Evolutionary conservation across 2,113 vertebrate genomes (phyloP), one percentile per base, ranked within the genome.

Genomic region (Gambusia holbrooki): DNA sequence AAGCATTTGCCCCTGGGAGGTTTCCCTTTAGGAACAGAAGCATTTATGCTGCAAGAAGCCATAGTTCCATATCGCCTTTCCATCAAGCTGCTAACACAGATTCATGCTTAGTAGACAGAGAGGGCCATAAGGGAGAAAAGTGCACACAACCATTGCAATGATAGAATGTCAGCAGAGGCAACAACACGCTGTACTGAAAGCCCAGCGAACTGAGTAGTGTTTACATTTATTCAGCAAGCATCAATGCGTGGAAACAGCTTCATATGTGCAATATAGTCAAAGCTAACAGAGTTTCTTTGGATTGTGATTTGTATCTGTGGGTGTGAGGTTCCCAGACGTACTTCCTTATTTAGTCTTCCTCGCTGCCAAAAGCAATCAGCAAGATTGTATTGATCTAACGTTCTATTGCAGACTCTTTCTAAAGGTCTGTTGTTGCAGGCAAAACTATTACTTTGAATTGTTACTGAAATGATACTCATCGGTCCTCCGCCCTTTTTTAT

Each of bases 141-240:
- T 60, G 63, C 69, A 69, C 45, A 69, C 32, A 35, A 62, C 71
- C 79, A 22, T 70, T 5, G 70, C 66, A 76, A 58, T 6, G 12
- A 64, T 54, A 88, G 74, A 74, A 73, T 69, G 71, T 88, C 85
- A 83, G 61, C 30, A 54, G 71, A 85, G 33, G 45, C 74, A 54
- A 72, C 69, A 28, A 30, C 76, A 51, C 3, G 42, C 73, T 74
- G 54, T 2, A 62, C 65, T 42, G 79, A 60, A 79, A 64, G 0
- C 71, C 76, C 62, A 73, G 74, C n/a, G 62, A 87, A 72, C 65
- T 66, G 75, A 73, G 48, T 30, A 4, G 42, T 76, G 74, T 86
- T 87, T 76, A 66, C 73, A n/a, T 82, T 82, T 33, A 79, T 81
- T 85, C 76, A 64, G 35, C 37, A 66, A 35, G 58, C 42, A 10